Evolutionary conservation across 2,888 invertebrate genomes (phyloP), one percentile per base, ranked within the genome.

Genomic region (Athrips mouffetella): DNA sequence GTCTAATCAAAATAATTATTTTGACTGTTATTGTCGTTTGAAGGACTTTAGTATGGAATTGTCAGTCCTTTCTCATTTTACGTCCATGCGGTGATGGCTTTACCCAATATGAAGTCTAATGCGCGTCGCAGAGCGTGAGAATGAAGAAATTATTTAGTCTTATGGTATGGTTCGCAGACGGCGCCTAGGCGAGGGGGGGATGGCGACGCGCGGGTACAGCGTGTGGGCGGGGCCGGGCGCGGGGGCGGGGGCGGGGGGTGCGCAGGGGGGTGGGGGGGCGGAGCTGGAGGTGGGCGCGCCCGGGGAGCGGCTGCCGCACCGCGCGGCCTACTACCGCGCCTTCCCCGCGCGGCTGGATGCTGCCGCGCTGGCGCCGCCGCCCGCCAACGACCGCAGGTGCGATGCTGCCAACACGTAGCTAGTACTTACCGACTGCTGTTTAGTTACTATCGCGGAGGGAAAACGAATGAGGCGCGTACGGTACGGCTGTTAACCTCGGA

Each of bases 261-360:
- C 94, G 73, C 59, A 59, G 60, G 29, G 50, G 45, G 48, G 61
- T 53, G 55, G 48, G 52, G 50, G 52, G 27, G 91, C 96, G 3
- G 96, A 96, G 80, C 93, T 95, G 62, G 94, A 96, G 73, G 95
- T 95, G 55, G 92, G 94, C 27, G 91, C 92, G 48, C 96, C 98
- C 7, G 92, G 91, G 58, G 94, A 95, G 80, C 91, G 97, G 42
- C 90, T 95, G 69, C 92, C 93, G 51, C 92, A 92, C 76, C 90
- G 92, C 66, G 91, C 93, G 54, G 91, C 93, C 20, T 92, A 92
- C 82, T 91, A 92, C 89, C 90, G 94, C 77, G 94, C 91, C 70
- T 96, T 98, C 88, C 98, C 98, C 44, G 98, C 98, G 37, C 80
- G 94, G 33, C 90, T 98, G 56, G 96, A 97, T 78, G 91, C 80